Conservation (phyloP, 2,888 invertebrate genomes). For the Dysmachus trigonus region DNA sequence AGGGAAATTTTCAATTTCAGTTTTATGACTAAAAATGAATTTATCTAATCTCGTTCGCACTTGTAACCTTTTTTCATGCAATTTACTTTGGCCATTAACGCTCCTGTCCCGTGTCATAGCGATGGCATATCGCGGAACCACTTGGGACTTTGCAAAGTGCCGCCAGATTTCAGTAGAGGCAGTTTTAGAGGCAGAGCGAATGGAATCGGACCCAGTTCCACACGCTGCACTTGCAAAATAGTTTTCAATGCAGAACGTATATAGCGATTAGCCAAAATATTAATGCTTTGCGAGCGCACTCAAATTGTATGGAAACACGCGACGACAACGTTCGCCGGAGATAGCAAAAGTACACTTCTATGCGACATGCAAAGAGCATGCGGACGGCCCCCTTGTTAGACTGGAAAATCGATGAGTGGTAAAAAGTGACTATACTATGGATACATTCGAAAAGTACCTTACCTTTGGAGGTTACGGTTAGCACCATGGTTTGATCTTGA, state of each 20-base stretch:
- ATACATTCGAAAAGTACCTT: not conserved
- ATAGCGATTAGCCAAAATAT: not conserved
- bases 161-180: not conserved
- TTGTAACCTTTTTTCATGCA: not conserved
- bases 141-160: not conserved
- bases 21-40: not conserved
- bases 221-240: not conserved
- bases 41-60: not conserved
- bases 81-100: not conserved
- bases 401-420: not conserved
- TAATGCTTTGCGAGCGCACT: slow-evolving; percentile 10
- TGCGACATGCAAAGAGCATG: slow-evolving; percentile 15
- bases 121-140: not conserved
- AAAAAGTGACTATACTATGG: not conserved
- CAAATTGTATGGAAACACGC: slow-evolving; percentile 15
- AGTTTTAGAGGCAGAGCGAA: not conserved
- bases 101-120: not conserved
- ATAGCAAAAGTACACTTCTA: not conserved
- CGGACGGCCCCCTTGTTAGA: not conserved
- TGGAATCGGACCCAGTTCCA: slow-evolving; percentile 1
- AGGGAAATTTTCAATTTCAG: not conserved
- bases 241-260: not conserved
- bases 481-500: not conserved
- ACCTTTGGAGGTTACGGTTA: not conserved
- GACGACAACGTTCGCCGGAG: not conserved